Percentiles rank a stretch among this genome's conserved stretches.
Evolutionary conservation across 2,797 vertebrate species (phyloP).

Genomic region (Coendou prehensilis): DNA sequence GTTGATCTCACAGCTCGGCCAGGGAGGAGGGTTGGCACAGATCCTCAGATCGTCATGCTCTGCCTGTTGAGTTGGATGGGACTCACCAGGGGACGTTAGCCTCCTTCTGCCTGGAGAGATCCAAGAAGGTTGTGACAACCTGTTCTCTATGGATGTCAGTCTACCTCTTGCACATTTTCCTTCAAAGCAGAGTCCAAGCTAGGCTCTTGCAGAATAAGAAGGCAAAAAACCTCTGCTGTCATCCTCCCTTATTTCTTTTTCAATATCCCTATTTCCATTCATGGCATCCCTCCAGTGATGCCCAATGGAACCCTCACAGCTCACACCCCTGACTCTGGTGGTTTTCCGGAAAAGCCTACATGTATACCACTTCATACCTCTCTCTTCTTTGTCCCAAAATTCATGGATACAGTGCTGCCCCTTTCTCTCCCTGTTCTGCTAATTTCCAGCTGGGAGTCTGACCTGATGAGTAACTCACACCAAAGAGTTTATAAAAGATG

Average conservation of each 20-base stretch:
- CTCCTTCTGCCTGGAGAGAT: constrained; percentile 66
- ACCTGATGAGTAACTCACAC: neutral
- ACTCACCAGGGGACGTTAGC: constrained; percentile 16
- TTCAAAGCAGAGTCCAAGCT: constrained; percentile 6
- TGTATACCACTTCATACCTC: neutral
- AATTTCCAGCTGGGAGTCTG: neutral
- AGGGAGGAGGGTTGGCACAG: constrained; percentile 54
- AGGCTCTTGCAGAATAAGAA: neutral
- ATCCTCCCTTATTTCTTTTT: neutral
- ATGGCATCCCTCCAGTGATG: neutral
- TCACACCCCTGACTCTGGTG: neutral
- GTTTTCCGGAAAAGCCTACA: neutral
- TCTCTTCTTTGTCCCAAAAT: neutral
- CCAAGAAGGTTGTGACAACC: constrained; percentile 59
- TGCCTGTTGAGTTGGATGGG: constrained; percentile 53
- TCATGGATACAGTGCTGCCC: neutral
- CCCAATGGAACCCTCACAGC: neutral
- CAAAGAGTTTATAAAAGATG: neutral
- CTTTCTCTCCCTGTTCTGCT: neutral
- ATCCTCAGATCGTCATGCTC: neutral
- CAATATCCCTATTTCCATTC: neutral
- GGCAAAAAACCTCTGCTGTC: neutral
- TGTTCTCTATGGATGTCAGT: constrained; percentile 73
- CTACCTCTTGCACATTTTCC: constrained; percentile 51
- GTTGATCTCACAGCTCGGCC: constrained; percentile 78